Evolutionary conservation across 2,113 vertebrate species (phyloP).

Genomic region (Rhabdornis inornatus): DNA sequence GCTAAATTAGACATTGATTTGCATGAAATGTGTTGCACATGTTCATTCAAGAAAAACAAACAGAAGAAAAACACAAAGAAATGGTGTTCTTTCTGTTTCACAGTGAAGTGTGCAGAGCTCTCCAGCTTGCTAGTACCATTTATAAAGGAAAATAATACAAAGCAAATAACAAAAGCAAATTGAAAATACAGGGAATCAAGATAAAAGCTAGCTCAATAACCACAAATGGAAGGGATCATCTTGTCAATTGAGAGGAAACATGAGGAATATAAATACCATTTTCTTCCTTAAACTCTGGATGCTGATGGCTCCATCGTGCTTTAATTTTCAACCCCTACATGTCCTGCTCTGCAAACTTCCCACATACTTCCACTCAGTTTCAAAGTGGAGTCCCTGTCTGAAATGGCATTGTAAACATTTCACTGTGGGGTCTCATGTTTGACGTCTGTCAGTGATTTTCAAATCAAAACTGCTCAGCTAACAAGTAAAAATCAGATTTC

Average conservation of each 20-base stretch:
- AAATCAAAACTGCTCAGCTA: slow-evolving; percentile 40
- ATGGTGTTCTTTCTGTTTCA: neutral
- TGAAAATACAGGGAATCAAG: slow-evolving; percentile 36
- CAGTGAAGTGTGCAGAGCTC: neutral
- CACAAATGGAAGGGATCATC: slow-evolving; percentile 50
- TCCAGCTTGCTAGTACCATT: neutral
- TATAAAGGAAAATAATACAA: neutral
- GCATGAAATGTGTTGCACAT: neutral
- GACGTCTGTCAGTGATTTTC: slow-evolving; percentile 43
- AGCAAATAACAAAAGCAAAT: neutral
- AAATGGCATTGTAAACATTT: slow-evolving; percentile 50
- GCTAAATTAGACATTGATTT: neutral
- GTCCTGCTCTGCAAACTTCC: slow-evolving; percentile 19
- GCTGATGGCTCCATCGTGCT: slow-evolving; percentile 31
- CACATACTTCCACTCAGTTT: slow-evolving; percentile 40
- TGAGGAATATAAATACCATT: slow-evolving; percentile 50
- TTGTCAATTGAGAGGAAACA: slow-evolving; percentile 52
- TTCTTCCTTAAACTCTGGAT: slow-evolving; percentile 3
- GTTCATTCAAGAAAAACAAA: neutral
- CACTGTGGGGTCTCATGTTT: slow-evolving; percentile 26
- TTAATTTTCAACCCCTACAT: slow-evolving; percentile 40
- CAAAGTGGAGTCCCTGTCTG: slow-evolving; percentile 29
- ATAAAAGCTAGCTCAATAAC: slow-evolving; percentile 47
- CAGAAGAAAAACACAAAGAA: neutral
- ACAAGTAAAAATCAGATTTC: slow-evolving; percentile 36